Evolutionary conservation across 2,888 invertebrate species (phyloP), one percentile per base, ranked within the genome.

Genomic region (Deilephila porcellus): DNA sequence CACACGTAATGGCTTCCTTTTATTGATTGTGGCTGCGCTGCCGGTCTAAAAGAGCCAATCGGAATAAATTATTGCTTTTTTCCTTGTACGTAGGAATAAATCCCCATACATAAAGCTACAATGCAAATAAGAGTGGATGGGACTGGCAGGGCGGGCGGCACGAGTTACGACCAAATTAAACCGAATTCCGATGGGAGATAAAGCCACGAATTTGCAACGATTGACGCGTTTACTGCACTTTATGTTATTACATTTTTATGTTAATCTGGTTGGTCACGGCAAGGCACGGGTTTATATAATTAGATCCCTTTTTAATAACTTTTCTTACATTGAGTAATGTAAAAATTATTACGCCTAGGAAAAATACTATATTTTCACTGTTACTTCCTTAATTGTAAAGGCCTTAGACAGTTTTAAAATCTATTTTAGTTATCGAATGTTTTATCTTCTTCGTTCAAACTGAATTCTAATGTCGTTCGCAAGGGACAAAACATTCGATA

Each of bases 1-100:
- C 77, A 71, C 19, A 60, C 25, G 60, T 80, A 81, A 82, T 81
- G 77, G 80, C 80, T 82, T 80, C 81, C 81, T 80, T n/a, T 71
- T 76, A 76, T 75, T 79, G 79, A 76, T 77, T 79, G 80, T 76
- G 71, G 79, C n/a, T 75, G 74, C 74, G 76, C 59, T 71, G 59
- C 67, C 74, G 73, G 77, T 76, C 77, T 80, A 82, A 82, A 78
- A 80, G 75, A 71, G 75, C 37, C 75, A 73, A 74, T 76, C 70
- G 53, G 62, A 71, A 74, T 81, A 77, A 82, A 80, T 79, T 82
- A 82, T 81, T 75, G 72, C 72, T 76, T 73, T 77, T 64, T 67
- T 67, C 76, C 75, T 77, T 82, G 79, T 75, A 81, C 81, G 76
- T 52, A 67, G 45, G 14, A 52, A 67, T 67, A 67, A 67, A 67